Evolutionary conservation across 1,140 invertebrate species (phyloP).

Genomic region (Cylas formicarius): DNA sequence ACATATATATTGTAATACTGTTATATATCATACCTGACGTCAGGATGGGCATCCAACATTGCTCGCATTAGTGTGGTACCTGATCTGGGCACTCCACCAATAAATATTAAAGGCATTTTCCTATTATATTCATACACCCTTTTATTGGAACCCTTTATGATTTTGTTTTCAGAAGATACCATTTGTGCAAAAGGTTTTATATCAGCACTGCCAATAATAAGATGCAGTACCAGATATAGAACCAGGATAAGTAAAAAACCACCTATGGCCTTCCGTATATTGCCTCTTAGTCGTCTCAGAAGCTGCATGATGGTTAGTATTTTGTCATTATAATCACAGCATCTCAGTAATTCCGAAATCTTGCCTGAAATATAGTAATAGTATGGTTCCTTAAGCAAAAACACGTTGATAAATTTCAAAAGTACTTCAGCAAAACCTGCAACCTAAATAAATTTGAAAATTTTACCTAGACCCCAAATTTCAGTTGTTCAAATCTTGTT

Average conservation of each 20-base stretch:
- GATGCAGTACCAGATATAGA: slow-evolving; percentile 19
- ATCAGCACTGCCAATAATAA: slow-evolving; percentile 7
- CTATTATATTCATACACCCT: slow-evolving; percentile 68
- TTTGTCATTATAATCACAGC: too few relatives aligned
- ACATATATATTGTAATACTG: slow-evolving; percentile 3
- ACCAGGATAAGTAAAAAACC: slow-evolving; percentile 11
- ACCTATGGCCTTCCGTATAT: slow-evolving; percentile 21
- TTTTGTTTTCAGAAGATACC: slow-evolving; percentile 45
- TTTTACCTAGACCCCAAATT: too few relatives aligned
- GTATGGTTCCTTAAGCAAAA: too few relatives aligned
- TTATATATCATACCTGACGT: slow-evolving; percentile 62
- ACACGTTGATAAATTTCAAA: too few relatives aligned
- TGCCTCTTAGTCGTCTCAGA: slow-evolving; percentile 18
- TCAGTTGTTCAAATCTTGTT: too few relatives aligned
- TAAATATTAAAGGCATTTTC: slow-evolving; percentile 91
- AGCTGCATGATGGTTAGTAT: slow-evolving; percentile 21
- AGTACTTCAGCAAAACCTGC: too few relatives aligned
- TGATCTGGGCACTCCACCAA: slow-evolving; percentile 92
- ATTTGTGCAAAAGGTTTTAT: slow-evolving; percentile 18
- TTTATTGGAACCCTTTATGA: slow-evolving; percentile 53
- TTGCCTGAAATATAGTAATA: too few relatives aligned
- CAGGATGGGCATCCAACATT: slow-evolving; percentile 97
- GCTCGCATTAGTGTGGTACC: slow-evolving; percentile 96
- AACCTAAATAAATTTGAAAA: too few relatives aligned
- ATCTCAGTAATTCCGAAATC: too few relatives aligned